phyloP scores from a whole-genome alignment of 2,113 vertebrate genomes.

The Heliornis fulica region DNA sequence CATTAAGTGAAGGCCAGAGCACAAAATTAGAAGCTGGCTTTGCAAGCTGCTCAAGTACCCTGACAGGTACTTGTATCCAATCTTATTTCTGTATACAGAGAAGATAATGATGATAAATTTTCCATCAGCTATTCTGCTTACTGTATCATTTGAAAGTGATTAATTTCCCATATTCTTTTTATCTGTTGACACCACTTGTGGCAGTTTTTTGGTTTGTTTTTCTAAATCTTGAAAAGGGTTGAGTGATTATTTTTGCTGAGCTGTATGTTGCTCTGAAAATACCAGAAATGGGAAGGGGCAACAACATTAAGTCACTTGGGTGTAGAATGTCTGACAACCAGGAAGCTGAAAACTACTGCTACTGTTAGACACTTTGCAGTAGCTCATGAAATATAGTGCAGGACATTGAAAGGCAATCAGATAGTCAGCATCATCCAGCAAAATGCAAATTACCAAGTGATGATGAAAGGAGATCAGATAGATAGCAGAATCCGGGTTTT shows the following conservation, averaged over 20 bases:
- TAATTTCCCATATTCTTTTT: slow-evolving; percentile 12
- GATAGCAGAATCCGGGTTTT: background rate
- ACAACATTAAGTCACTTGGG: background rate
- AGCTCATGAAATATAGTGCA: background rate
- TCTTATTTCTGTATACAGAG: background rate
- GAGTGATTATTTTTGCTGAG: background rate
- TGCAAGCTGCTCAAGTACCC: background rate
- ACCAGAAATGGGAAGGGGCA: background rate
- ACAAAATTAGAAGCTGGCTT: background rate
- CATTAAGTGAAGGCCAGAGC: background rate
- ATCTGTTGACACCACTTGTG: background rate
- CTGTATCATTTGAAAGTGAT: background rate
- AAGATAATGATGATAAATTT: background rate
- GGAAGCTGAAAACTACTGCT: background rate
- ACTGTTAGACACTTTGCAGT: background rate
- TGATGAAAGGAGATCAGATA: background rate
- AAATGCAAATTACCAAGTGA: background rate
- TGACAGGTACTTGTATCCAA: background rate
- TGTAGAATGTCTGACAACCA: background rate
- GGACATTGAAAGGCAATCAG: background rate
- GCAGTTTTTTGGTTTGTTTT: background rate
- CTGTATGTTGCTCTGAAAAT: background rate
- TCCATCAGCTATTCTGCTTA: background rate
- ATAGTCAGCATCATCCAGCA: background rate
- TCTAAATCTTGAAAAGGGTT: background rate